phyloP scores from a whole-genome alignment of 2,888 invertebrate species.

The Endomychus coccineus region DNA sequence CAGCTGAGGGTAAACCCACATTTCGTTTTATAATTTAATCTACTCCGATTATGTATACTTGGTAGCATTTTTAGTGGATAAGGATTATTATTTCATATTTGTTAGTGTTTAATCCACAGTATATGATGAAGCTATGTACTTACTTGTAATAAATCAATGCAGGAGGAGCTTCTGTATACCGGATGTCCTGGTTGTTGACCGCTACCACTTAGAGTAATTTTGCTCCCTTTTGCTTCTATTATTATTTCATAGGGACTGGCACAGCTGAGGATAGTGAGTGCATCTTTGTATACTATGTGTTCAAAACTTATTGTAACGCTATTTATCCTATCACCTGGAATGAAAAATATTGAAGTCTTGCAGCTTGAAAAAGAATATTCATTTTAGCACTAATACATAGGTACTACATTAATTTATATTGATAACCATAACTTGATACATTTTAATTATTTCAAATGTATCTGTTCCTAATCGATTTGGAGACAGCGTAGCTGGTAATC shows the following conservation, averaged over 20 bases:
- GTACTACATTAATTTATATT: too few relatives aligned
- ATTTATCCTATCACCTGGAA: slow-evolving; percentile 77
- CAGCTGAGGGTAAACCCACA: too few relatives aligned
- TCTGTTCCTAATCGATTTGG: too few relatives aligned
- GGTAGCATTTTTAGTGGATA: too few relatives aligned
- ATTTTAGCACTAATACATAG: too few relatives aligned
- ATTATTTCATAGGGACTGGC: slow-evolving; percentile 87
- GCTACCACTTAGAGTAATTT: slow-evolving; percentile 24
- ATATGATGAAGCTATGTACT: slow-evolving; percentile 2
- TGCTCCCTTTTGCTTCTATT: slow-evolving; percentile 61
- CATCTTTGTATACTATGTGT: slow-evolving; percentile 85
- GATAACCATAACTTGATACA: too few relatives aligned
- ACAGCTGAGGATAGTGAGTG: slow-evolving; percentile 79
- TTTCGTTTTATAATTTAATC: too few relatives aligned
- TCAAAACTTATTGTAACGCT: slow-evolving; percentile 81
- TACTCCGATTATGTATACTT: too few relatives aligned
- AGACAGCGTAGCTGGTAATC: too few relatives aligned
- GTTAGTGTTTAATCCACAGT: too few relatives aligned
- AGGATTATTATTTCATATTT: too few relatives aligned
- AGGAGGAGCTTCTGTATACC: slow-evolving; percentile 68
- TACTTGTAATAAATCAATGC: slow-evolving; percentile 55
- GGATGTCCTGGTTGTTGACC: slow-evolving; percentile 64
- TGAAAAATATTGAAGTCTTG: slow-evolving; percentile 5
- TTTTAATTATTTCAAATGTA: too few relatives aligned
- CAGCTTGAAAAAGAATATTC: not conserved